A percentile compares a stretch with the other conserved stretches of the same genome.
Conservation (phyloP, 2,113 vertebrate genomes). For the Caloenas nicobarica region DNA sequence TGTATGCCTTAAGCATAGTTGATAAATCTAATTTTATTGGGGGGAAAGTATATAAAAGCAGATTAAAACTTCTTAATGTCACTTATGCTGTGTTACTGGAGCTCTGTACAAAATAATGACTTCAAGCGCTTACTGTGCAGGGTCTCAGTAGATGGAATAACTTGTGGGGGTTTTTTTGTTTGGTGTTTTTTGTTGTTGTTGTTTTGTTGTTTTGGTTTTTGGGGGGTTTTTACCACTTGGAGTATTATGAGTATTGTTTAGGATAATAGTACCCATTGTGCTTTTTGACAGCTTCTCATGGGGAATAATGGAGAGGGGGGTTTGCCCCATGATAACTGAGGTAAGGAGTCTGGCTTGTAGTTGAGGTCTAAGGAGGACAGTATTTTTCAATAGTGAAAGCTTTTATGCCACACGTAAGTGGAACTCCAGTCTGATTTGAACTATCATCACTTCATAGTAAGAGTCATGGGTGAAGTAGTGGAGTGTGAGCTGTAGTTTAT, state of each 20-base stretch:
- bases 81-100: constrained; percentile 27
- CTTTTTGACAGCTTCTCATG: background rate
- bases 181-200: too few relatives aligned
- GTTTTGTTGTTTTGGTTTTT: too few relatives aligned
- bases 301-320: background rate
- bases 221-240: background rate
- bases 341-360: background rate
- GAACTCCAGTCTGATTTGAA: background rate
- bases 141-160: constrained; percentile 5
- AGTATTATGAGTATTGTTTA: background rate
- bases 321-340: background rate
- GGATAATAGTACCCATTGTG: background rate
- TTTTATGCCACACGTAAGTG: background rate
- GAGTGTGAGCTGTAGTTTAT: background rate
- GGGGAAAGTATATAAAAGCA: constrained; percentile 33
- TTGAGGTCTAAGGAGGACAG: background rate
- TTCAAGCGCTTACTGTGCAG: constrained; percentile 42
- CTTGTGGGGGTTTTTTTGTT: background rate
- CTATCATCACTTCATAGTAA: background rate
- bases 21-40: constrained; percentile 39
- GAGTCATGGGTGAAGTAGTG: background rate
- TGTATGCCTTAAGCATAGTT: background rate
- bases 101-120: constrained; percentile 41
- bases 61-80: constrained; percentile 55
- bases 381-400: background rate